Percentiles rank a stretch among this genome's conserved stretches.
Conservation (phyloP, 1,140 invertebrate genomes). For the Vanessa atalanta region DNA sequence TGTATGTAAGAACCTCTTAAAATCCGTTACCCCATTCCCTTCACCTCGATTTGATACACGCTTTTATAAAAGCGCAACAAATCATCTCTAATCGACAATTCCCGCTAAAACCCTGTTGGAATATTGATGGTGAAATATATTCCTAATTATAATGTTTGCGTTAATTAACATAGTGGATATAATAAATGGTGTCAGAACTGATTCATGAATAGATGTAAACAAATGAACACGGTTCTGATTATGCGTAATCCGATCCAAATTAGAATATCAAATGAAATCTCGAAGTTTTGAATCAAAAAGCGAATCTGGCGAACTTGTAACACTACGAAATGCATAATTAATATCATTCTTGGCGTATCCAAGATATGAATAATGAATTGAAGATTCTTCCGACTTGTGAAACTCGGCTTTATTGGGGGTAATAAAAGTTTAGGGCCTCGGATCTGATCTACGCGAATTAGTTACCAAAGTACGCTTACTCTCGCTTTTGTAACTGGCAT, state of each 20-base stretch:
- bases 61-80: too few relatives aligned
- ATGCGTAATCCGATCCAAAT: conserved; percentile 31
- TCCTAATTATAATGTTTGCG: background rate
- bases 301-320: conserved; percentile 35
- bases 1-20: too few relatives aligned
- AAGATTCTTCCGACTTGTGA: conserved; percentile 30
- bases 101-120: too few relatives aligned
- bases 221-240: conserved; percentile 19
- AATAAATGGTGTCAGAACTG: conserved; percentile 4
- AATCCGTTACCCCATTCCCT: too few relatives aligned
- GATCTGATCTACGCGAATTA: conserved; percentile 32
- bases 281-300: conserved; percentile 38
- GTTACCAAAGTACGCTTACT: conserved; percentile 33
- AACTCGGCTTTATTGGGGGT: conserved; percentile 33
- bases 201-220: conserved; percentile 17
- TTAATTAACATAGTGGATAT: conserved; percentile 3
- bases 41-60: too few relatives aligned
- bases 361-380: conserved; percentile 41
- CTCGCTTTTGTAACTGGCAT: conserved; percentile 12
- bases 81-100: too few relatives aligned
- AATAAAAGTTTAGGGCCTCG: conserved; percentile 36
- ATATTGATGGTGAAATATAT: background rate
- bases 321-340: conserved; percentile 43
- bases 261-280: conserved; percentile 41
- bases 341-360: conserved; percentile 33